Percentiles rank a stretch among this genome's conserved stretches.
Conservation (phyloP, 53 echinoderm and acorn worm genomes). For the Hippasteria phrygiana region DNA sequence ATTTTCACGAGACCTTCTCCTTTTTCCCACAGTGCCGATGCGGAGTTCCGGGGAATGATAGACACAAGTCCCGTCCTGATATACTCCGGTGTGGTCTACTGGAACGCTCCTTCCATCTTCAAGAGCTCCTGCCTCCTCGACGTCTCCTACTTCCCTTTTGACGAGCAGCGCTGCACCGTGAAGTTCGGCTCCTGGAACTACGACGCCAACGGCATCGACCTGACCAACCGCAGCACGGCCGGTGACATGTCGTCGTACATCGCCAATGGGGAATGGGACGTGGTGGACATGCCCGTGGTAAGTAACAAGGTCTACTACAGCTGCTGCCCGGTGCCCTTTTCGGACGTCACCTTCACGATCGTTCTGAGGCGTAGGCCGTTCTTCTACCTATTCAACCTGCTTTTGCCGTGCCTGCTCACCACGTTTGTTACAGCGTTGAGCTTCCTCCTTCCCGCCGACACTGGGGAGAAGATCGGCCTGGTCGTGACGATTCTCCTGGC, state of each 20-base stretch:
- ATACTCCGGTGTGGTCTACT: conserved; percentile 71
- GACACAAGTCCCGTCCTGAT: conserved; percentile 71
- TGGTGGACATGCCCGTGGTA: conserved; percentile 85
- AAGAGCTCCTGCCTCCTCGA: conserved; percentile 91
- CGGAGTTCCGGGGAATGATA: conserved; percentile 83
- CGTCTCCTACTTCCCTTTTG: conserved; percentile 91
- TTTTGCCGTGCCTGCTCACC: conserved; percentile 83
- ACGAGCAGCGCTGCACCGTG: conserved; percentile 82
- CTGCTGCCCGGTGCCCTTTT: conserved; percentile 86
- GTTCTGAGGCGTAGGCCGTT: conserved; percentile 83
- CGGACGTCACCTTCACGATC: conserved; percentile 83
- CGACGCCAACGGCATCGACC: conserved; percentile 73
- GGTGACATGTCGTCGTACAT: conserved; percentile 84
- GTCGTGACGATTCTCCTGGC: conserved; percentile 91
- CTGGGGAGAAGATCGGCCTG: conserved; percentile 91
- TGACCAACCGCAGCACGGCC: conserved; percentile 69
- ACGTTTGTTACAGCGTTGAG: conserved; percentile 80
- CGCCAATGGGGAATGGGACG: conserved; percentile 90
- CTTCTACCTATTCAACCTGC: conserved; percentile 88
- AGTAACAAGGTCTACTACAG: conserved; percentile 72
- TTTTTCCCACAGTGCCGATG: conserved; percentile 74
- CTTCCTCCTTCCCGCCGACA: conserved; percentile 92
- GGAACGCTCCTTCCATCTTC: conserved; percentile 93
- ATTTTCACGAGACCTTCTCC: too few relatives aligned
- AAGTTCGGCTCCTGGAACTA: conserved; percentile 95